Evolutionary conservation across 92 coral and sea anemone species (phyloP).

Genomic region (Anthopleura xanthogrammica): DNA sequence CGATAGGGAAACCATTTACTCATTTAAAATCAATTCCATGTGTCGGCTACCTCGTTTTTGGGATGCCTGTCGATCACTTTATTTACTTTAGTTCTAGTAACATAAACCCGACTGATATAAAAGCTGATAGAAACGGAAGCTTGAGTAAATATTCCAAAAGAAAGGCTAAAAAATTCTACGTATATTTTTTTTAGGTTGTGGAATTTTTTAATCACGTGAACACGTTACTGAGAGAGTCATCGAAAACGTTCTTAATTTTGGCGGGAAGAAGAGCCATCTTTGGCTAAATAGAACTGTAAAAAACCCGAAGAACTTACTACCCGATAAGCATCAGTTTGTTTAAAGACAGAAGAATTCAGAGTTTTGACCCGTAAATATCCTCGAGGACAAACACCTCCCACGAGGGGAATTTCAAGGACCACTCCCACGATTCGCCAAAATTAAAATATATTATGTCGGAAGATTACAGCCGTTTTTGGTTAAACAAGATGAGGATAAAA

Average conservation of each 20-base stretch:
- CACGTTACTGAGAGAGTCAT: no score
- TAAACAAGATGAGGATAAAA: not conserved
- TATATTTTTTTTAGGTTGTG: no score
- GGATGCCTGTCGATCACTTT: not conserved
- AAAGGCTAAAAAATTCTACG: no score
- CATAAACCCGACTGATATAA: not conserved
- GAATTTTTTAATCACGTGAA: no score
- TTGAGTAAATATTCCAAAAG: not conserved
- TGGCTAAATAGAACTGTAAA: no score
- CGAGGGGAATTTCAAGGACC: conserved; percentile 15
- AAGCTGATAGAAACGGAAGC: not conserved
- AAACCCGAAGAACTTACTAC: not conserved
- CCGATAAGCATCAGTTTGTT: conserved; percentile 3
- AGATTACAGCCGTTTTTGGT: not conserved
- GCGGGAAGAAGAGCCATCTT: no score
- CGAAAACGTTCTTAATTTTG: no score
- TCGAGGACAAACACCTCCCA: conserved; percentile 11
- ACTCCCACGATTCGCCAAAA: conserved; percentile 18
- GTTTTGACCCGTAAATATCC: conserved; percentile 12
- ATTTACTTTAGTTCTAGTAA: not conserved
- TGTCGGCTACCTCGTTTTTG: not conserved
- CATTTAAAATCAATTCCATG: no score
- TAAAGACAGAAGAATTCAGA: conserved; percentile 4
- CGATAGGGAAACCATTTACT: not conserved
- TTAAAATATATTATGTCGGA: not conserved